Evolutionary conservation across 1,140 invertebrate species (phyloP), one percentile per base, ranked within the genome.

Genomic region (Drosophila tropicalis): DNA sequence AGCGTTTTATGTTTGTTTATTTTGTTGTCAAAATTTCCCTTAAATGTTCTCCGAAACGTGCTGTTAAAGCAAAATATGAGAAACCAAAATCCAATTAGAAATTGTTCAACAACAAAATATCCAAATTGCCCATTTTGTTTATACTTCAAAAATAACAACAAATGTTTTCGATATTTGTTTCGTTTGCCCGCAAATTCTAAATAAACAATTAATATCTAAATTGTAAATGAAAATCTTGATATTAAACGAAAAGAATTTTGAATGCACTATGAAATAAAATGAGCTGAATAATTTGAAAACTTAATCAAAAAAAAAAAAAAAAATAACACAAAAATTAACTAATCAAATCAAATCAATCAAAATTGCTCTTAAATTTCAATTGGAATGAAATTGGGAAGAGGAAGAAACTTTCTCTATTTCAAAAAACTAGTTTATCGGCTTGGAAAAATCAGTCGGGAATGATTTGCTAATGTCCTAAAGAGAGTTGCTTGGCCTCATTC

Each of bases 71-170:
- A 82, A 76, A 72, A 75, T 75, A 39, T 44, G 55, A 55, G 4
- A 72, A 62, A 68, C 58, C 62, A 34, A 58, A 62, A 68, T 65
- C 62, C 17, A 56, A 68, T 76, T 40, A 58, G 76, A 67, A 73
- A 58, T 29, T 72, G 72, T 72, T 51, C 13, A 76, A 83, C 55
- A 76, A 51, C 62, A 39, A 79, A 71, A 62, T 65, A 12, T 36
- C n/a, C 7, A n/a, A 47, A 17, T 32, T 51, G 40, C 47, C 39
- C 67, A 81, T 77, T 29, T 81, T 51, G 79, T 81, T 81, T 81
- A 82, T 70, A 74, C 60, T 63, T 69, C n/a, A 76, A 66, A 70
- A 40, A 47, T 4, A 47, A 47, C 7, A 36, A 10, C 17, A 77
- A 70, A 73, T 72, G 62, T 54, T 66, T 63, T 67, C 78, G 67